phyloP scores from a whole-genome alignment of 2,113 vertebrate genomes.

The Pangasianodon gigas region DNA sequence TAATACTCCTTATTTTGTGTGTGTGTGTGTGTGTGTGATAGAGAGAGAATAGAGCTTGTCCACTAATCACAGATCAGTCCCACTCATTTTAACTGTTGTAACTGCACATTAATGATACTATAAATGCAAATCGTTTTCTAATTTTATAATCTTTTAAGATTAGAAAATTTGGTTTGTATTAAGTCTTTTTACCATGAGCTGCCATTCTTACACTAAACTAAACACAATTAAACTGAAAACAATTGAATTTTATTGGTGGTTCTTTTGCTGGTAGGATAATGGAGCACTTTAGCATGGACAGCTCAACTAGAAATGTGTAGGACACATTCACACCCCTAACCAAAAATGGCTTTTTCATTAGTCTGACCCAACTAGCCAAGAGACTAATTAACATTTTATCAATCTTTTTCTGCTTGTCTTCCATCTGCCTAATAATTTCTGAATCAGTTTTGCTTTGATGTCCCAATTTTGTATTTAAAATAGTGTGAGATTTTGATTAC shows the following conservation, averaged over 20 bases:
- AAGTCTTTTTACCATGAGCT: not conserved
- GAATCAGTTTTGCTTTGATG: conserved; percentile 87
- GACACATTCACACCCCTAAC: conserved; percentile 21
- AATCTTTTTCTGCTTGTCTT: conserved; percentile 82
- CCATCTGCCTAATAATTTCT: conserved; percentile 88
- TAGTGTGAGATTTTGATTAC: conserved; percentile 86
- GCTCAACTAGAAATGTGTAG: conserved; percentile 6
- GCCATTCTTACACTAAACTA: not conserved
- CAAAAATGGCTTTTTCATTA: conserved; percentile 47
- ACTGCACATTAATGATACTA: not conserved
- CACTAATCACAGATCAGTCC: not conserved
- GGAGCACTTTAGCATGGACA: not conserved
- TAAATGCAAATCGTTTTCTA: not conserved
- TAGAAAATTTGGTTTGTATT: not conserved
- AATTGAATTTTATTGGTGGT: not conserved
- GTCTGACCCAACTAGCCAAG: conserved; percentile 74
- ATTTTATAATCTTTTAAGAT: not conserved
- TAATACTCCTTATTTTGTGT: not conserved
- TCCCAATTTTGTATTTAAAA: conserved; percentile 90
- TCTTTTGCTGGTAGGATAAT: conserved; percentile 1
- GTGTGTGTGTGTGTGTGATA: not conserved
- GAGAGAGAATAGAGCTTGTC: not conserved
- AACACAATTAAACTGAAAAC: not conserved
- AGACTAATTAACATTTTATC: conserved; percentile 89
- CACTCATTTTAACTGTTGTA: not conserved